Evolutionary conservation across 2,797 vertebrate genomes (phyloP), one percentile per base, ranked within the genome.

Genomic region (Aselliscus stoliczkanus): DNA sequence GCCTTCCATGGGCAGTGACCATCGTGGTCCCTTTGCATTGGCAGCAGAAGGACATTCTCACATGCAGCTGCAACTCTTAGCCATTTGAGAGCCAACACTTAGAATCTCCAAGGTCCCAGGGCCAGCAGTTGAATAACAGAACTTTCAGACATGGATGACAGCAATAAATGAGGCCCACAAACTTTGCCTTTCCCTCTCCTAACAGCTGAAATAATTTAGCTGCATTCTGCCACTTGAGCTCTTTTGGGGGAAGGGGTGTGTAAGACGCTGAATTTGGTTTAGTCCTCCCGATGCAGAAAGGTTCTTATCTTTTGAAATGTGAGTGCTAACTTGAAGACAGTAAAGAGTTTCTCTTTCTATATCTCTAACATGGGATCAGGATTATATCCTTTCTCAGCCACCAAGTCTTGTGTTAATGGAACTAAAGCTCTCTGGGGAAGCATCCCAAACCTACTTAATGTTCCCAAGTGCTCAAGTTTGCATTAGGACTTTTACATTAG

Each of bases 341-440:
- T 29, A 39, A 86, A 88, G 76, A 90, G 60, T 77, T 90, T 95
- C 69, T 96, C 81, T 89, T 81, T 93, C 88, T 95, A 0, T 96
- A 91, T 96, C 94, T 95, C 93, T 94, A 81, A 65, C 62, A 2
- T 82, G 54, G 39, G 39, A 94, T 97, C 93, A 81, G 88, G 86
- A 87, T 96, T 88, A 88, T 90, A 94, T 94, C 72, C 47, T 0
- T 87, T 79, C 88, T 93, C 60, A 83, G 96, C 91, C 97, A 95
- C 93, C 86, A 93, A 84, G 93, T 86, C 93, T 95, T 91, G 75
- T 93, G 86, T 84, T 97, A 97, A 96, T 94, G 94, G 94, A 97
- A 96, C 88, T 81, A 50, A 94, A 94, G 60, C 42, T 64, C 94
- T 91, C 95, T 42, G 52, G 91, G 93, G 95, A 96, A 95, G 50